Base-by-base conservation (phyloP, 2,888 invertebrate species). In the Chrysomela aeneicollis region DNA sequence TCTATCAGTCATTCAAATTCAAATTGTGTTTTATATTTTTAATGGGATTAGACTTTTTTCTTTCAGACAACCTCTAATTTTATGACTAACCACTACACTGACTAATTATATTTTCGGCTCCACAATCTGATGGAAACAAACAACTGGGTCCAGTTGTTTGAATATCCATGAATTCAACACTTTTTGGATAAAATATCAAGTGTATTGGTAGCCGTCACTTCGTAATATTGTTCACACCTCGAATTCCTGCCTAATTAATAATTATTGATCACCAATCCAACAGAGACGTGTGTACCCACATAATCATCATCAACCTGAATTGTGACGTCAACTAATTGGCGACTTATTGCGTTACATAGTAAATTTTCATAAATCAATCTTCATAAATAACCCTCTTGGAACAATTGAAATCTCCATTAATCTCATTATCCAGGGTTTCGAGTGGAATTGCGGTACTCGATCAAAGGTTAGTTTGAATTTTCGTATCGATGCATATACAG, bases 371-470 rank as follows among this genome's bases (percentile, higher is more conserved):
- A 42, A 4, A 42, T 42, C 42, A 42, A 42, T 42, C 42, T 42
- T 2, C n/a, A 42, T 42, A 42, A 42, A 42, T 42, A 42, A 35
- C 15, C n/a, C n/a, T 42, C 12, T 42, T 1, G 3, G 15, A n/a
- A 42, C 15, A 42, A 42, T 42, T 42, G n/a, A 15, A 42, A 42
- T 42, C 42, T 42, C n/a, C 42, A 42, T 42, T 6, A 42, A 42
- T 42, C 42, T 42, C 42, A 42, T 42, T 15, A 15, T 3, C 42
- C 2, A 6, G 42, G 15, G n/a, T 42, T n/a, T 42, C 42, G n/a
- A 42, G 12, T 42, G 3, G 42, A 42, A 42, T 42, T 42, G 15
- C 42, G 42, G 6, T 15, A 15, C 12, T 42, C 42, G 42, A 15
- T 42, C 12, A 2, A 3, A 1, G 1, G n/a, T 42, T n/a, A 42